Base-by-base conservation (phyloP, 1,140 invertebrate species). In the Reticulitermes speratus region DNA sequence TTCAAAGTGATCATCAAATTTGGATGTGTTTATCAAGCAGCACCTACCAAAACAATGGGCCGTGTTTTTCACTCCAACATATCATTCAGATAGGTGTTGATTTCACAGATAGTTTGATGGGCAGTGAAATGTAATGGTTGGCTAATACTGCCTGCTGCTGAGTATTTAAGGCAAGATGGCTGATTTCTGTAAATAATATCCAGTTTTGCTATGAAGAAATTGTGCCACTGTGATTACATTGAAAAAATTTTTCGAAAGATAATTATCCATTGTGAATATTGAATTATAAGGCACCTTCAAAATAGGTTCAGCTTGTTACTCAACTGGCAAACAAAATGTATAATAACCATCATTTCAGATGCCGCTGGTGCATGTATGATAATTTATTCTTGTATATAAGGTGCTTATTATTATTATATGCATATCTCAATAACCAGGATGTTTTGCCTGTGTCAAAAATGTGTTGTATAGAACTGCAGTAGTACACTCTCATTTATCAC, bases 401-500 rank as follows among this genome's bases (percentile, higher is more conserved):
- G n/a, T 75, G 65, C 65, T 75, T 11, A 0, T 75, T 75, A 12
- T 25, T 12, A 0, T 11, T 75, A 75, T 75, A 75, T 30, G 2
- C n/a, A 16, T 30, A 11, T 7, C 25, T 75, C n/a, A 55, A 2
- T 75, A 30, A 30, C 19, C 65, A n/a, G n/a, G n/a, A n/a, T 30
- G 9, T 75, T 30, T 14, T 75, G n/a, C 9, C 14, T 75, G 8
- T 30, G 65, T 30, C n/a, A 75, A 75, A n/a, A n/a, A 30, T 55
- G 19, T 55, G 0, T 48, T 48, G 45, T 55, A 55, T 0, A 55
- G 19, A 55, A 55, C 3, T 55, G 19, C 19, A 55, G 52, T 75
- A 55, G 52, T 75, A 75, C 65, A 75, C 65, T 75, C 65, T 75
- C 65, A 75, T 75, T 75, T 75, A 75, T 25, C 65, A 75, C 25